Conservation (phyloP, 2,888 invertebrate species). For the Cantharis nigra region DNA sequence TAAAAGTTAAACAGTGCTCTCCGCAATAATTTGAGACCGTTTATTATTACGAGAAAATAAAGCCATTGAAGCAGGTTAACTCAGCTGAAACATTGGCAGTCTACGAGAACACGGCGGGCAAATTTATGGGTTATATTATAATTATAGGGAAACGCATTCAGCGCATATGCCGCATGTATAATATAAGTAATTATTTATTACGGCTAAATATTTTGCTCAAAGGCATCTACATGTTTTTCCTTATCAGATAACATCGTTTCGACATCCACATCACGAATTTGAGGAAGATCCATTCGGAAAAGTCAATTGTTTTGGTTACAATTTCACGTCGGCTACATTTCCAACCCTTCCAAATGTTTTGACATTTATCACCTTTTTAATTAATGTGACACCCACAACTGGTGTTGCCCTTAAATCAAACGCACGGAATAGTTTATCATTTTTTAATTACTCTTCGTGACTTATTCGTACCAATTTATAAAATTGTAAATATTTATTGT, state of each 20-base stretch:
- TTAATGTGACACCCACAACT: constrained; percentile 36
- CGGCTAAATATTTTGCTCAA: background rate
- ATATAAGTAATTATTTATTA: constrained; percentile 9
- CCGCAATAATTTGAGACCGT: constrained; percentile 41
- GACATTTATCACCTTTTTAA: constrained; percentile 36
- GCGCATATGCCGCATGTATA: constrained; percentile 30
- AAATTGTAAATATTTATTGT: constrained; percentile 11
- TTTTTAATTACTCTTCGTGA: constrained; percentile 32
- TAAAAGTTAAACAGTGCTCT: constrained; percentile 43
- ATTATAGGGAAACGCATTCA: constrained; percentile 46
- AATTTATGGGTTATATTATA: constrained; percentile 52
- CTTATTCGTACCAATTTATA: constrained; percentile 23
- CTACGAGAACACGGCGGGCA: constrained; percentile 40
- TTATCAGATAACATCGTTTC: background rate
- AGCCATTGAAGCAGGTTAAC: constrained; percentile 50
- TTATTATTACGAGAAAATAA: constrained; percentile 48
- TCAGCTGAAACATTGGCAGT: constrained; percentile 46
- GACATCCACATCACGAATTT: background rate
- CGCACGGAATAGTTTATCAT: constrained; percentile 32
- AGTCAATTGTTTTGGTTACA: background rate
- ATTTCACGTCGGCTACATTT: constrained; percentile 19
- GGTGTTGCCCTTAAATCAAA: constrained; percentile 35
- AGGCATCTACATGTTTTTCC: background rate
- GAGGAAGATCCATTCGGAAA: background rate
- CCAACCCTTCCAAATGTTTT: constrained; percentile 27